Percentiles rank a stretch among this genome's conserved stretches.
Evolutionary conservation across 2,113 vertebrate species (phyloP).

Genomic region (Catharus fuscescens): DNA sequence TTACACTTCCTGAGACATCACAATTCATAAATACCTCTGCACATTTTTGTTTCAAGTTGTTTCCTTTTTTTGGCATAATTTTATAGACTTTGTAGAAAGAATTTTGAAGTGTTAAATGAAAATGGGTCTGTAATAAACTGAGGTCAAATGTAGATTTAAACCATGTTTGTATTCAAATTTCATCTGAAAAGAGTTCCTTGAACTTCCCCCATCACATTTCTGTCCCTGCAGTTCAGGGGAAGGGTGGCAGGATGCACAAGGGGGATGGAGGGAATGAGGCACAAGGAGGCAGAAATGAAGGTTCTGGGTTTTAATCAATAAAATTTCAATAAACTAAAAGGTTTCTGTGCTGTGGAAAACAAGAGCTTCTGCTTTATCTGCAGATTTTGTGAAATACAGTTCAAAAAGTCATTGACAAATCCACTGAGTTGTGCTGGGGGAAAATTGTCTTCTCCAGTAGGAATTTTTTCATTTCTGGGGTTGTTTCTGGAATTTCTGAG

Average conservation of each 20-base stretch:
- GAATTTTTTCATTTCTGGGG: fast-evolving
- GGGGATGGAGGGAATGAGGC: neutral
- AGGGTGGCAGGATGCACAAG: fast-evolving
- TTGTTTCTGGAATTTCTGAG: neutral
- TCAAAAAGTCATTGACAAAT: neutral
- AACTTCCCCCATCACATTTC: fast-evolving
- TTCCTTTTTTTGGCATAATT: neutral
- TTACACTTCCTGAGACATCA: neutral
- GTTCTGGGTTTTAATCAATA: neutral
- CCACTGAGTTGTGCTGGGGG: neutral
- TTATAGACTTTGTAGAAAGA: neutral
- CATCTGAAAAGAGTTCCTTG: neutral
- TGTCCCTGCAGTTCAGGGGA: neutral
- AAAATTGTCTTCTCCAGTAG: neutral
- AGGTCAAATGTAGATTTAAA: neutral
- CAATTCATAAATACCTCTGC: neutral
- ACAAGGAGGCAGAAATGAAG: neutral
- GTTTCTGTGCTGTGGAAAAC: neutral
- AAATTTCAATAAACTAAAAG: neutral
- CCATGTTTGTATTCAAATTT: neutral
- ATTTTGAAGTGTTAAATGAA: neutral
- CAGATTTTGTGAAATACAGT: neutral
- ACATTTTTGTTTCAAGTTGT: neutral
- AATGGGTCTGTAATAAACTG: neutral
- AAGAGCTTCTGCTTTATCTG: neutral